A percentile compares a stretch with the other conserved stretches of the same genome.
Evolutionary conservation across 2,797 vertebrate species (phyloP).

Genomic region (Enoplosus armatus): DNA sequence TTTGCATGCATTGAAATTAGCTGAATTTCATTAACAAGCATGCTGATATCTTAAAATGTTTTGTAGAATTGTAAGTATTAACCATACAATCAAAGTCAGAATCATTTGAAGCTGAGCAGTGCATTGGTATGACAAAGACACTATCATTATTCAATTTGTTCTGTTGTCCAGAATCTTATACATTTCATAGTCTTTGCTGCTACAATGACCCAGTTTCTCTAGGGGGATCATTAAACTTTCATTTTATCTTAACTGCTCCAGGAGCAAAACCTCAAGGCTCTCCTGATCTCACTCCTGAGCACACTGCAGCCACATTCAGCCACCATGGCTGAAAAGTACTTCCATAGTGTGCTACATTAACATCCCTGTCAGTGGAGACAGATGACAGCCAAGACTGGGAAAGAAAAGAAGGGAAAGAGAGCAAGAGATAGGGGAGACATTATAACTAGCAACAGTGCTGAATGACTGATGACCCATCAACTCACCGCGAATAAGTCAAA

Average conservation of each 20-base stretch:
- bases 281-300: slow-evolving; percentile 50
- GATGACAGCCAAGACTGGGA: slow-evolving; percentile 37
- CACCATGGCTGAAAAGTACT: slow-evolving; percentile 35
- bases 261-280: slow-evolving; percentile 60
- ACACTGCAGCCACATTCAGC: slow-evolving; percentile 18
- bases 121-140: slow-evolving; percentile 20
- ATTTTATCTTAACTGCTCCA: slow-evolving; percentile 67
- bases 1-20: not conserved
- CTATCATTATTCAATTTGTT: slow-evolving; percentile 37
- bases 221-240: slow-evolving; percentile 73
- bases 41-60: not conserved
- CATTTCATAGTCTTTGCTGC: slow-evolving; percentile 48
- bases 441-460: slow-evolving; percentile 42
- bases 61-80: not conserved
- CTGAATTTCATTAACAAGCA: not conserved
- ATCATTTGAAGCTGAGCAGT: slow-evolving; percentile 25
- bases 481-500: slow-evolving; percentile 57
- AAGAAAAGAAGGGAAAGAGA: slow-evolving; percentile 21
- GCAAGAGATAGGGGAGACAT: slow-evolving; percentile 35
- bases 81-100: not conserved
- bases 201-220: slow-evolving; percentile 71
- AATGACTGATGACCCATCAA: slow-evolving; percentile 72
- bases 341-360: slow-evolving; percentile 39
- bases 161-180: slow-evolving; percentile 47
- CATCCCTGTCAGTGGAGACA: slow-evolving; percentile 48